Percentiles rank a stretch among this genome's conserved stretches.
Evolutionary conservation across 2,797 vertebrate species (phyloP).

Genomic region (Manis pentadactyla): DNA sequence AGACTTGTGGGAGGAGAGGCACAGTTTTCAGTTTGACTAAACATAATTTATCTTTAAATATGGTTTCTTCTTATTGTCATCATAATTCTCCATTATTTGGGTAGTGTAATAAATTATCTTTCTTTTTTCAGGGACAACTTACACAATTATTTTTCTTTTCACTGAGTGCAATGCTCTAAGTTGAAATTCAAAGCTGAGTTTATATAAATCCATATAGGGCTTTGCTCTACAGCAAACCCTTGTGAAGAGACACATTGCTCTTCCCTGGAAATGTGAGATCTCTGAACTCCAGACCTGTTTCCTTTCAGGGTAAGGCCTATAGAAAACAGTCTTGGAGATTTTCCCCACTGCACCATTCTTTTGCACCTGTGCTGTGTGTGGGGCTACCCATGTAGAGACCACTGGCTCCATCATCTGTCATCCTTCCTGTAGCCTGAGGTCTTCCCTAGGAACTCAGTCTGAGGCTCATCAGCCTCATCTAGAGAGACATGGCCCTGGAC

Average conservation of each 20-base stretch:
- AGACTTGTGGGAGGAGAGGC: not conserved
- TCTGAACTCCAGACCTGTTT: not conserved
- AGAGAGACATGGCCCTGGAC: not conserved
- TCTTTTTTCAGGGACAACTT: slow-evolving; percentile 8
- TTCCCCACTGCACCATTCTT: not conserved
- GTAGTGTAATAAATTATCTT: slow-evolving; percentile 24
- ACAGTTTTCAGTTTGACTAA: slow-evolving; percentile 31
- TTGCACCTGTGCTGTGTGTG: not conserved
- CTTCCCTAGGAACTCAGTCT: not conserved
- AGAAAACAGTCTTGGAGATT: not conserved
- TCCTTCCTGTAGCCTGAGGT: not conserved
- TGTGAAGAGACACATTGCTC: not conserved
- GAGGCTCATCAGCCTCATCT: not conserved
- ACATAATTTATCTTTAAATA: slow-evolving; percentile 44
- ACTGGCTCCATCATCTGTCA: not conserved
- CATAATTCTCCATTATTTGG: not conserved
- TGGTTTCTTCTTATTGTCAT: slow-evolving; percentile 29
- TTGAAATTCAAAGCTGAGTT: not conserved
- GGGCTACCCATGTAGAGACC: not conserved
- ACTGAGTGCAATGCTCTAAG: not conserved
- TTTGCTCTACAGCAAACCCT: not conserved
- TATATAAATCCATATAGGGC: not conserved
- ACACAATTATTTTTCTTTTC: not conserved
- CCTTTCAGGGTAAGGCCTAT: not conserved
- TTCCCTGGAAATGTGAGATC: not conserved